Conservation (phyloP, 2,888 invertebrate species). For the Callimorpha dominula region DNA sequence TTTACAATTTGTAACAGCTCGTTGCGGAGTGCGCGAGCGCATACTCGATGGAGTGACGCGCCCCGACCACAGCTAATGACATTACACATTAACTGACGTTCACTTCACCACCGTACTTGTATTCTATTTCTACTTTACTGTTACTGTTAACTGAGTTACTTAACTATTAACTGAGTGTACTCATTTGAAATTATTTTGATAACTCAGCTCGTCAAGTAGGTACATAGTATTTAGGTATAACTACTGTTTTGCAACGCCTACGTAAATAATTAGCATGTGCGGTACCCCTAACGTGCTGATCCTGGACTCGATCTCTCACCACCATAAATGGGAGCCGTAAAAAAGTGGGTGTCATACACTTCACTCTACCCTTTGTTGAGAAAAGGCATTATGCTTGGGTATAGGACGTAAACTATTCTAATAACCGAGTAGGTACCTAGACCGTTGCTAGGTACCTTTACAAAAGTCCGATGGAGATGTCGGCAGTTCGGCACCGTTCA, state of each 20-base stretch:
- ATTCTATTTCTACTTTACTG: constrained; percentile 31
- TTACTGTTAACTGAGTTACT: no score
- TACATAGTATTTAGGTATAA: no score
- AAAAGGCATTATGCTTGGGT: neutral
- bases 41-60: constrained; percentile 13
- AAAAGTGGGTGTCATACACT: no score
- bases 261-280: no score
- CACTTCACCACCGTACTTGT: constrained; percentile 9
- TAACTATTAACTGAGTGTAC: no score
- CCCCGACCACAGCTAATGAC: constrained; percentile 40
- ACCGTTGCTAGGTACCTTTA: no score
- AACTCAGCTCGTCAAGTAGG: neutral
- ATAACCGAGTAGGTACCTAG: neutral
- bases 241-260: no score
- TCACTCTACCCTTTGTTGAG: neutral
- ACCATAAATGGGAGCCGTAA: no score
- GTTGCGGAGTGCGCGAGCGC: neutral
- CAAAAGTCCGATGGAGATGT: neutral
- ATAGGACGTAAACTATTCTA: neutral
- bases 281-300: neutral
- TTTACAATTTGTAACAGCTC: neutral
- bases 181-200: neutral
- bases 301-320: neutral
- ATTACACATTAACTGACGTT: constrained; percentile 43
- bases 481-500: neutral